These are phyloP conservation scores for Onchidella celtica DNA, from an alignment of 2,888 invertebrate genomes.

Conservation along the genomic window DNA sequence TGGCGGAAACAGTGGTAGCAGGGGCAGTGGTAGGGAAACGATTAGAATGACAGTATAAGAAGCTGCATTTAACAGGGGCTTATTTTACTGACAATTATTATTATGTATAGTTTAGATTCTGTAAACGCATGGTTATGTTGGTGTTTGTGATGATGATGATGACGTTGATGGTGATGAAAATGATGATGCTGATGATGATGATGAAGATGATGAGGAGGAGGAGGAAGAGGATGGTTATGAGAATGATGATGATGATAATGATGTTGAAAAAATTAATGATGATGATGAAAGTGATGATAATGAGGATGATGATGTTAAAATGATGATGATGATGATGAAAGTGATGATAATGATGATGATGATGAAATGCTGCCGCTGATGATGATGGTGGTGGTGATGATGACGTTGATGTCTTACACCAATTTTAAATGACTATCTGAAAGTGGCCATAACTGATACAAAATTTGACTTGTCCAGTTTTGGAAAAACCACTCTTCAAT, in stretches of 20 bases:
- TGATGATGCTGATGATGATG: background rate
- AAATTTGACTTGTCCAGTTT: too few species aligned
- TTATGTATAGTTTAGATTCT: background rate
- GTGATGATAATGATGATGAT: background rate
- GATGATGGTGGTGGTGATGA: background rate
- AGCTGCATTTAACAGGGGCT: too few species aligned
- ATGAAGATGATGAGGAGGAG: too few species aligned
- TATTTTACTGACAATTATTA: background rate
- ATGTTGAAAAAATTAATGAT: too few species aligned
- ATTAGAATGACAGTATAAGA: background rate
- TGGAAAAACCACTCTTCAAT: too few species aligned
- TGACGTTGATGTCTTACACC: background rate
- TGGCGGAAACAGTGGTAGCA: conserved; percentile 5
- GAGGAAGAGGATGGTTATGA: background rate
- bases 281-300: background rate
- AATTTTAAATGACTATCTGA: too few species aligned
- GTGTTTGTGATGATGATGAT: background rate
- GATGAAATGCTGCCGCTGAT: too few species aligned
- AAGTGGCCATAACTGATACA: too few species aligned
- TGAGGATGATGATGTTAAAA: background rate
- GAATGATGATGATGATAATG: too few species aligned
- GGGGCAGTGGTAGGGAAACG: background rate
- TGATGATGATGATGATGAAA: conserved; percentile 1
- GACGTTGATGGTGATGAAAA: too few species aligned
- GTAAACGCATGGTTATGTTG: background rate